These are phyloP conservation scores for Drosophila meridiana DNA, from an alignment of 2,888 invertebrate species.

Conservation along the genomic window DNA sequence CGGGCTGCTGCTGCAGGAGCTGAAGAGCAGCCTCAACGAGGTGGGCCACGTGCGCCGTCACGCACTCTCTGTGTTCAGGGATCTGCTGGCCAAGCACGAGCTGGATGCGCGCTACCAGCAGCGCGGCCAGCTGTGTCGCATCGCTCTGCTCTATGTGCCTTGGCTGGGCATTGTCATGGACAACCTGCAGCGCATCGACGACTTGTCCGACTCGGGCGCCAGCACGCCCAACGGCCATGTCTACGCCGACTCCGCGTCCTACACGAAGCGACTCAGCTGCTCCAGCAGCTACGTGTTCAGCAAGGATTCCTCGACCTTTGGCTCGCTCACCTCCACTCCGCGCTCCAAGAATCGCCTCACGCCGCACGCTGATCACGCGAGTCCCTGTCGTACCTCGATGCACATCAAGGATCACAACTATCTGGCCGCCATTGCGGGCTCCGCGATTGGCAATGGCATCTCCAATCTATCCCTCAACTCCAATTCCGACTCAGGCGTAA, in stretches of 20 bases:
- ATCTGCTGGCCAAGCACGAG: conserved; percentile 96
- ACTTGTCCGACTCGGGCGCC: conserved; percentile 82
- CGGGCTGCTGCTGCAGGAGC: conserved; percentile 94
- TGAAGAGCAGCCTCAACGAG: conserved; percentile 94
- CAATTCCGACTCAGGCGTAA: conserved; percentile 86
- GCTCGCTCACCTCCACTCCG: conserved; percentile 84
- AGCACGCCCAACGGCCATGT: conserved; percentile 82
- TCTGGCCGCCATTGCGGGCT: conserved; percentile 90
- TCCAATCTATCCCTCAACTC: conserved; percentile 93
- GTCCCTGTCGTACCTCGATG: conserved; percentile 89
- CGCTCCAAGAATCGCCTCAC: conserved; percentile 90
- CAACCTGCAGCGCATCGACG: conserved; percentile 91
- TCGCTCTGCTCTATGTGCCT: conserved; percentile 96
- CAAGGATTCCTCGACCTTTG: conserved; percentile 84
- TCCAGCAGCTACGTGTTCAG: conserved; percentile 87
- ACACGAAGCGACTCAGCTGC: conserved; percentile 86
- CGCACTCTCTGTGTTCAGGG: conserved; percentile 92
- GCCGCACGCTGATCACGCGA: conserved; percentile 90
- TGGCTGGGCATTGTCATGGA: conserved; percentile 95
- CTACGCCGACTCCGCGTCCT: conserved; percentile 84
- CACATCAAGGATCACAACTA: conserved; percentile 92
- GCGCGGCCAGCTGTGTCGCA: conserved; percentile 92
- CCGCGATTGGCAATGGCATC: conserved; percentile 89
- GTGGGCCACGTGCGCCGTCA: conserved; percentile 92
- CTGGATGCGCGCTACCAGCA: conserved; percentile 95